These are phyloP conservation scores for Loxodonta africana DNA, from an alignment of 2,113 vertebrate genomes.

Conservation along the genomic window DNA sequence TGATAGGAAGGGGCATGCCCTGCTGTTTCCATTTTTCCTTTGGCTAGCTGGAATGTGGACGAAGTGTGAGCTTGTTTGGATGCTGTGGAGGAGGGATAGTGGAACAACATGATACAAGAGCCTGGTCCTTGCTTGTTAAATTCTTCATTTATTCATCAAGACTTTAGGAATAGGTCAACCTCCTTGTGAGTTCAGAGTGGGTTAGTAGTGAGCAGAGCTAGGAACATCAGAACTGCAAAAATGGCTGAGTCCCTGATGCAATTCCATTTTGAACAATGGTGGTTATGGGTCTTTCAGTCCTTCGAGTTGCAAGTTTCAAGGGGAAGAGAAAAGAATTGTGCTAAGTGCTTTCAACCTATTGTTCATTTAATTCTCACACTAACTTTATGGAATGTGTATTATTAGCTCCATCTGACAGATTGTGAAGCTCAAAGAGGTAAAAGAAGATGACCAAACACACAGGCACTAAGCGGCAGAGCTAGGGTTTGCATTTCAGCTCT, in stretches of 20 bases:
- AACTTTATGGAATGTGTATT: neutral
- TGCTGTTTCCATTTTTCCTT: neutral
- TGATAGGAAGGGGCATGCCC: neutral
- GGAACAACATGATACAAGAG: neutral
- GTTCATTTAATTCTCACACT: neutral
- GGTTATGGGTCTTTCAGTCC: neutral
- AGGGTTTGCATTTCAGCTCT: neutral
- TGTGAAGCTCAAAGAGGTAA: neutral
- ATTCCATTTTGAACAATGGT: neutral
- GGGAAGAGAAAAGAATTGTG: neutral
- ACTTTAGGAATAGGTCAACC: neutral
- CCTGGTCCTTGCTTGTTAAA: neutral
- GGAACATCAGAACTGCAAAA: neutral
- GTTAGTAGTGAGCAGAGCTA: neutral
- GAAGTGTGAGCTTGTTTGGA: neutral
- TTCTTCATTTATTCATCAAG: neutral
- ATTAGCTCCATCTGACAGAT: neutral
- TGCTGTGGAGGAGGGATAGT: neutral
- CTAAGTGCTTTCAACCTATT: neutral
- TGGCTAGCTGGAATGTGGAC: neutral
- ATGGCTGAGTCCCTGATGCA: no score
- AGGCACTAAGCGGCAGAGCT: neutral
- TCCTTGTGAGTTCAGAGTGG: neutral
- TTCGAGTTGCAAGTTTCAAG: neutral
- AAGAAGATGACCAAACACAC: neutral